phyloP scores from a whole-genome alignment of 2,888 invertebrate species.

The Pedicia rivosa region DNA sequence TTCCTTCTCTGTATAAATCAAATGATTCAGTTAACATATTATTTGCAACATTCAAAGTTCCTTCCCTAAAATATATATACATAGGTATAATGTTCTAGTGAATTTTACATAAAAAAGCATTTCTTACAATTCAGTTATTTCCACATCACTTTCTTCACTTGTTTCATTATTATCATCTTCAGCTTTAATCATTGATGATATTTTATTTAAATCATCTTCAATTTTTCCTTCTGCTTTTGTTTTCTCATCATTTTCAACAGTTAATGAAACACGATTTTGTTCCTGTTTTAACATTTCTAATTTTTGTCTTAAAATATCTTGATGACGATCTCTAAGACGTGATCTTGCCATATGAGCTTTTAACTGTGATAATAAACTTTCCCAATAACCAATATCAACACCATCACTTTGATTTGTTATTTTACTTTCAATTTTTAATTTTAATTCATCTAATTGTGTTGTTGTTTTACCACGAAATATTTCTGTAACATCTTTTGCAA shows the following conservation, averaged over 20 bases:
- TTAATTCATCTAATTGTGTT: slow-evolving; percentile 66
- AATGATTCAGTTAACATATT: slow-evolving; percentile 33
- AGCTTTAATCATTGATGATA: slow-evolving; percentile 9
- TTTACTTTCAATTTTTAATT: slow-evolving; percentile 72
- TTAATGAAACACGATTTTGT: slow-evolving; percentile 32
- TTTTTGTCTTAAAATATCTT: slow-evolving; percentile 74
- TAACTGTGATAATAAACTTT: slow-evolving; percentile 84
- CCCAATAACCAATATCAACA: slow-evolving; percentile 96
- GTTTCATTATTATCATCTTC: slow-evolving; percentile 5
- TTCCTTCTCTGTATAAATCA: slow-evolving; percentile 58
- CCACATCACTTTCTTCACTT: slow-evolving; percentile 4
- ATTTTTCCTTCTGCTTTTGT: slow-evolving; percentile 21
- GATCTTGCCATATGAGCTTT: slow-evolving; percentile 93
- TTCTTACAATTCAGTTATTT: slow-evolving; percentile 7
- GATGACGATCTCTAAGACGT: slow-evolving; percentile 80
- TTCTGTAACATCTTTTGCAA: slow-evolving; percentile 72
- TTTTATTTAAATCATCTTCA: slow-evolving; percentile 1
- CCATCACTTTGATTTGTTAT: slow-evolving; percentile 72
- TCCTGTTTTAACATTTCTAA: slow-evolving; percentile 79
- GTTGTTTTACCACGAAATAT: slow-evolving; percentile 91
- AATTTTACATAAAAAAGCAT: too few species aligned
- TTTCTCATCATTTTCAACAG: slow-evolving; percentile 15
- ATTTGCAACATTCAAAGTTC: slow-evolving; percentile 2
- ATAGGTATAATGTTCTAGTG: too few species aligned
- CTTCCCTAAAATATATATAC: neutral